Conservation (phyloP, 2,113 vertebrate species). For the Rhombomys opimus region DNA sequence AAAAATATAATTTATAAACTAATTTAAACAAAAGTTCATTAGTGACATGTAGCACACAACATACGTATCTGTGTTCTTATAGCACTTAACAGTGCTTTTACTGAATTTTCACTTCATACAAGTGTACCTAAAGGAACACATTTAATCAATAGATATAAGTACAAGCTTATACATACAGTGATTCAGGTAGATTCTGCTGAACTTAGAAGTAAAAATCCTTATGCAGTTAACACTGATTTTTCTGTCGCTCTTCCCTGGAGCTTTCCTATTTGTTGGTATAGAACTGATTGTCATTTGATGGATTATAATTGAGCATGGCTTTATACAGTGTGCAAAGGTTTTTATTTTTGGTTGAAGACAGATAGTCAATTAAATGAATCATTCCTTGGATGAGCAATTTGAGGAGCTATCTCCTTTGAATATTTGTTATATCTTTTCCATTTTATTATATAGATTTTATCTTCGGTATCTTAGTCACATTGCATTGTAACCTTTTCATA, state of each 20-base stretch:
- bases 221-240: neutral
- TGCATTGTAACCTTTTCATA: neutral
- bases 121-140: neutral
- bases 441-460: neutral
- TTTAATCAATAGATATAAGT: neutral
- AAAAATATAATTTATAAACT: neutral
- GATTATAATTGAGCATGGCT: slow-evolving; percentile 32
- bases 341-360: slow-evolving; percentile 36
- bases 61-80: neutral
- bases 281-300: slow-evolving; percentile 1
- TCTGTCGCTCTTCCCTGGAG: neutral
- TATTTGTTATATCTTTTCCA: neutral
- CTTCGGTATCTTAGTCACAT: neutral
- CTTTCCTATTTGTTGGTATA: neutral
- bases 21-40: neutral
- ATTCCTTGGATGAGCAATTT: slow-evolving; percentile 14
- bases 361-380: slow-evolving; percentile 19
- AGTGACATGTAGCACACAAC: neutral
- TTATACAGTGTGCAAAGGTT: neutral
- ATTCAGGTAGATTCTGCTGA: neutral
- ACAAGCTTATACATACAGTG: neutral
- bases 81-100: neutral
- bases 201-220: neutral
- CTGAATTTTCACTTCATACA: neutral
- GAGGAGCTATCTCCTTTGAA: neutral